Evolutionary conservation across 1,140 invertebrate genomes (phyloP), one percentile per base, ranked within the genome.

Genomic region (Drosophila leontia): DNA sequence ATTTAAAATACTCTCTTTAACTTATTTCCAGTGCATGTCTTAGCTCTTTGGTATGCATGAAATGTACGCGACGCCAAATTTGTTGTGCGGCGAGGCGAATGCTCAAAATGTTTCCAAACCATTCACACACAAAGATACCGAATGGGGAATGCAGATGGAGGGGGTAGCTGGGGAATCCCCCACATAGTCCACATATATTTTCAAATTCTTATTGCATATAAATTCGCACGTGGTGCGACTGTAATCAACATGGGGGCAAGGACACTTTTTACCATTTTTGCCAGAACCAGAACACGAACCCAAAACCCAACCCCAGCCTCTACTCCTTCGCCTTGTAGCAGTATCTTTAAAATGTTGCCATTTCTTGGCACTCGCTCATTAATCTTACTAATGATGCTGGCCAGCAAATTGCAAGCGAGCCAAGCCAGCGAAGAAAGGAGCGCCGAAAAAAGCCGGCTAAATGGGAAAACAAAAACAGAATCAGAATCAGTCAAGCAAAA

Each of bases 151-250:
- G 45, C 48, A 50, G 50, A 23, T 1, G 6, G 13, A 7, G 19
- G 9, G 19, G 48, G 39, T 6, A 17, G 6, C 15, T 29, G 60
- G 34, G 26, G 58, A 23, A 50, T 15, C 62, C 63, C 59, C 32
- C 53, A 61, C 50, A 58, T 35, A 69, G 68, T 72, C 55, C 70
- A 74, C 75, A 76, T 90, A 90, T 88, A 88, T 88, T 90, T 90
- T 91, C 81, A 77, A 90, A 90, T 90, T 90, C 81, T 90, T 90
- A 90, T 90, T 90, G 85, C 85, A 85, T 90, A 90, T 90, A 90
- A 90, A 90, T 90, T 90, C 81, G 84, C 85, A 88, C 85, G 85
- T 88, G 85, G 85, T 88, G 81, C 81, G 85, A 90, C 85, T 88
- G 78, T 88, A 88, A 88, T 88, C 85, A 88, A 90, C 85, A 50